Evolutionary conservation across 2,888 invertebrate genomes (phyloP).

Genomic region (Aphelenchoides bicaudatus): DNA sequence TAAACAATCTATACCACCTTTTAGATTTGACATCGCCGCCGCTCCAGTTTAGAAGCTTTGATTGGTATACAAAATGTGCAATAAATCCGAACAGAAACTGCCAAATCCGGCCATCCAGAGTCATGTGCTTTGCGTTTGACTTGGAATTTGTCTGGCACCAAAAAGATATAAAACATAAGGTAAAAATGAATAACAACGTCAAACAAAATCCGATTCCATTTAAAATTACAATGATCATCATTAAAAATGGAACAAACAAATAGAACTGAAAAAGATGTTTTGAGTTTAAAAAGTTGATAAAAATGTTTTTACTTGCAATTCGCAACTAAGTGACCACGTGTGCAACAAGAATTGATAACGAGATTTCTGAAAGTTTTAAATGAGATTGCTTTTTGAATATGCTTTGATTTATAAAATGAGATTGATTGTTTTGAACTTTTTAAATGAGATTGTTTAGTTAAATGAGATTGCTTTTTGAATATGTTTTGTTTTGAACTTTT

Average conservation of each 20-base stretch:
- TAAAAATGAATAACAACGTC: background rate
- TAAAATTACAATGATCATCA: background rate
- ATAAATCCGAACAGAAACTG: background rate
- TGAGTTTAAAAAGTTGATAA: no score
- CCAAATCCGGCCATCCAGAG: background rate
- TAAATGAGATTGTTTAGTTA: no score
- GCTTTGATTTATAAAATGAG: no score
- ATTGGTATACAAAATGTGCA: background rate
- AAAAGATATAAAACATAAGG: background rate
- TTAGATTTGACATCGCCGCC: background rate
- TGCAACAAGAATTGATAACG: background rate
- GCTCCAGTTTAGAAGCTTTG: background rate
- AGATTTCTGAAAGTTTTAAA: no score
- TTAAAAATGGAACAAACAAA: no score
- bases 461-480: no score
- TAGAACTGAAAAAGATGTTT: no score
- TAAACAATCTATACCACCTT: no score
- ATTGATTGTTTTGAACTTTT: no score
- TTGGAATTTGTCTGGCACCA: background rate
- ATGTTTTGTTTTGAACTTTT: no score
- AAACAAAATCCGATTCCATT: background rate
- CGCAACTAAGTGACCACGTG: background rate
- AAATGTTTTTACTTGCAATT: no score
- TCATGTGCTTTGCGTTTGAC: slow-evolving; percentile 2
- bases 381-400: no score